Conservation (phyloP, 2,888 invertebrate genomes). For the Drosophila robusta region DNA sequence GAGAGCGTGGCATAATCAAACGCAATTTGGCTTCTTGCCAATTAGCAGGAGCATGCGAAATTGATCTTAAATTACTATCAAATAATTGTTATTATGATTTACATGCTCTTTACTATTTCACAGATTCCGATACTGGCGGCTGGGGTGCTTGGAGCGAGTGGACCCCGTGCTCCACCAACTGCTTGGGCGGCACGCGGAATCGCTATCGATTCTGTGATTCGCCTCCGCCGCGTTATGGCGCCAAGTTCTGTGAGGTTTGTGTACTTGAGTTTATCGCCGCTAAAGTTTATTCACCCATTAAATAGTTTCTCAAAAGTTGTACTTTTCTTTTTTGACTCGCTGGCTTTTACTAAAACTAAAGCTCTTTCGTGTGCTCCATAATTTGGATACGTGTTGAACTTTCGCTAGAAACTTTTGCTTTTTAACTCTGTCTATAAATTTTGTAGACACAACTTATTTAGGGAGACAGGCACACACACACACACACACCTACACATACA, state of each 20-base stretch:
- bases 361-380: constrained; percentile 26
- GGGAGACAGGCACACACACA: not conserved
- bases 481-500: constrained; percentile 2
- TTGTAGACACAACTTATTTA: constrained; percentile 43
- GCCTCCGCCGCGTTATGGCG: constrained; percentile 94
- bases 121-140: constrained; percentile 91
- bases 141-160: constrained; percentile 94
- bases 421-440: constrained; percentile 47
- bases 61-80: too few relatives aligned
- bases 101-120: constrained; percentile 19
- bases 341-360: constrained; percentile 11
- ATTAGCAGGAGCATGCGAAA: too few relatives aligned
- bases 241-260: constrained; percentile 93
- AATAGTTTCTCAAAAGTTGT: constrained; percentile 20
- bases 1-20: too few relatives aligned
- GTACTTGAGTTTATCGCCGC: constrained; percentile 7
- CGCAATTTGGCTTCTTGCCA: too few relatives aligned
- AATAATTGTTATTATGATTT: too few relatives aligned
- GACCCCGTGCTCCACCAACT: constrained; percentile 93
- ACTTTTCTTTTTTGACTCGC: not conserved
- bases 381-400: constrained; percentile 52
- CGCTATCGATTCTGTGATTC: constrained; percentile 95
- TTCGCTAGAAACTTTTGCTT: constrained; percentile 62
- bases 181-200: constrained; percentile 91
- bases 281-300: constrained; percentile 14